Evolutionary conservation across 1,140 invertebrate genomes (phyloP).

Genomic region (Agrilus planipennis): DNA sequence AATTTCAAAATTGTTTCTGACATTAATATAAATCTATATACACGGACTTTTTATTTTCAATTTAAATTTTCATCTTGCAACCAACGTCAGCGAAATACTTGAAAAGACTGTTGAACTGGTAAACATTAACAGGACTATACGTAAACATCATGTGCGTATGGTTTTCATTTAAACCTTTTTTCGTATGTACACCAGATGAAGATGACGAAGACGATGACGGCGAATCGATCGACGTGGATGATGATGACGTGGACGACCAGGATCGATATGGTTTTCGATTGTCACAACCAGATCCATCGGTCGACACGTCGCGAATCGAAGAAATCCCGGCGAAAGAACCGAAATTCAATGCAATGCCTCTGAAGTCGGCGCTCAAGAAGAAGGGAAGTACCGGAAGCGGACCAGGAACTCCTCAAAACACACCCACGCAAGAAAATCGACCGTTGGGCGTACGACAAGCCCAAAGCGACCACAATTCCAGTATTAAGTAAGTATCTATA

Average conservation of each 20-base stretch:
- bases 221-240: conserved; percentile 45
- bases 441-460: conserved; percentile 59
- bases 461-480: conserved; percentile 50
- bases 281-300: conserved; percentile 47
- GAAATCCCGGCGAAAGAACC: conserved; percentile 85
- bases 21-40: too few relatives aligned
- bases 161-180: too few relatives aligned
- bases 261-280: conserved; percentile 39
- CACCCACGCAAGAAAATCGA: conserved; percentile 66
- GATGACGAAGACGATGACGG: conserved; percentile 40
- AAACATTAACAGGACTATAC: too few relatives aligned
- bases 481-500: conserved; percentile 41
- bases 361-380: conserved; percentile 88
- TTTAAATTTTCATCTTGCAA: too few relatives aligned
- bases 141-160: too few relatives aligned
- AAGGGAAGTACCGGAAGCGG: conserved; percentile 47
- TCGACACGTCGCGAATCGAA: conserved; percentile 72
- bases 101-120: too few relatives aligned
- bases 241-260: conserved; percentile 40
- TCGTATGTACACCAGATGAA: conserved; percentile 15
- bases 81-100: too few relatives aligned
- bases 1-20: too few relatives aligned
- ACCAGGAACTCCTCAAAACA: conserved; percentile 49
- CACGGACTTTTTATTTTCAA: too few relatives aligned
- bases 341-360: conserved; percentile 73